Conservation (phyloP, 2,888 invertebrate genomes). For the Antitype chi region DNA sequence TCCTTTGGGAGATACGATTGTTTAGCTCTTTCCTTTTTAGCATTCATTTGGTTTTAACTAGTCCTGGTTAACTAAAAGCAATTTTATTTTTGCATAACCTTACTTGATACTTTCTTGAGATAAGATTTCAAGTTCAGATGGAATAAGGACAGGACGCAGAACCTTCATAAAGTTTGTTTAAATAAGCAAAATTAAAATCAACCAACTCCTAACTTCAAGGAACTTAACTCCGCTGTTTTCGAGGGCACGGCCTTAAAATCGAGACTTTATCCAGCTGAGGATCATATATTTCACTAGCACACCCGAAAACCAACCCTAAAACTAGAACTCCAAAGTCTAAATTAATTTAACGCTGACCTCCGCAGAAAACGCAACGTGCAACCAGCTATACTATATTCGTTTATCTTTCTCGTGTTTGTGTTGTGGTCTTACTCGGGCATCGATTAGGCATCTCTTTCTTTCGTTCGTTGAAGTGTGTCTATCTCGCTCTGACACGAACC, state of each 20-base stretch:
- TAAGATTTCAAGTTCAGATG: neutral
- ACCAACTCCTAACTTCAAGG: slow-evolving; percentile 58
- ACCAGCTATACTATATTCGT: slow-evolving; percentile 71
- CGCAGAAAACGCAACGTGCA: slow-evolving; percentile 75
- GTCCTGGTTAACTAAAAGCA: neutral
- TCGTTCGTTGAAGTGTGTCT: slow-evolving; percentile 59
- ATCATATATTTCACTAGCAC: slow-evolving; percentile 53
- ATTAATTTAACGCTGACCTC: slow-evolving; percentile 53
- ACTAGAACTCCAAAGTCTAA: slow-evolving; percentile 25
- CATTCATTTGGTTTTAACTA: neutral
- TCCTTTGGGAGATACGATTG: neutral
- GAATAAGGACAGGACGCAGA: slow-evolving; percentile 11
- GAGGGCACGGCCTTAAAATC: slow-evolving; percentile 71
- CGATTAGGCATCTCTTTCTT: slow-evolving; percentile 70
- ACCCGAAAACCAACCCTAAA: slow-evolving; percentile 56
- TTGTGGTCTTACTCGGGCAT: slow-evolving; percentile 78
- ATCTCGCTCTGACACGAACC: slow-evolving; percentile 72
- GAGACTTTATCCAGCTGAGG: slow-evolving; percentile 69
- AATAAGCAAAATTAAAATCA: slow-evolving; percentile 58
- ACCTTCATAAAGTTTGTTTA: slow-evolving; percentile 27
- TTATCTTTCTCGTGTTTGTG: slow-evolving; percentile 78
- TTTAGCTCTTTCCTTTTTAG: neutral
- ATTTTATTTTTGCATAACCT: neutral
- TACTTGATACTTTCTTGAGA: neutral
- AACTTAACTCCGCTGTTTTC: slow-evolving; percentile 67